Evolutionary conservation across 2,797 vertebrate genomes (phyloP), one percentile per base, ranked within the genome.

Genomic region (Ibycter americanus): DNA sequence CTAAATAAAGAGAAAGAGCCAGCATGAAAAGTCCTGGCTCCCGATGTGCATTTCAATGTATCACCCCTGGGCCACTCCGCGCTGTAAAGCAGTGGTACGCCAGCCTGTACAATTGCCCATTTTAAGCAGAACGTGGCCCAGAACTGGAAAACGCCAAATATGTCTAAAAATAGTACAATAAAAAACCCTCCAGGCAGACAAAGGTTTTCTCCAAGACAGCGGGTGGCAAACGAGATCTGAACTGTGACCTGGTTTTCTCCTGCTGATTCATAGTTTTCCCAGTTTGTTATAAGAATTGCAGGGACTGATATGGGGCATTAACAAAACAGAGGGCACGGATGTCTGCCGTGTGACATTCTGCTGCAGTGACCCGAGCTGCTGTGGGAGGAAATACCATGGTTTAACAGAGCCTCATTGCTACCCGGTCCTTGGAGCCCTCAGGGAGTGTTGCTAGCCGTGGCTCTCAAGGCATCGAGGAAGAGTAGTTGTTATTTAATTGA

Each of bases 281-380:
- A n/a, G 46, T 0, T 67, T 2, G 2, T 3, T 27, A 0, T 12
- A 15, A n/a, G 46, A 55, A 20, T 11, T 25, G 18, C 36, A 10
- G 67, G 52, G 62, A 47, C 65, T 1, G 0, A 9, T 25, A 49
- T 0, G 10, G 56, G 52, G 44, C 44, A 15, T 3, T 20, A 21
- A 10, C 8, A 23, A 6, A 6, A 10, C 2, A 38, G 61, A 32
- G 62, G 40, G 74, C 27, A 61, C 15, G 2, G 66, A 10, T 0
- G 5, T 47, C 52, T 38, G 65, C 38, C 38, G 25, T 18, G 20
- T 5, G 12, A 26, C n/a, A 1, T 27, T 32, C 4, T n/a, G 21
- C 71, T 84, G 88, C 79, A 34, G 44, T 11, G 38, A 14, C 52
- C 44, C 12, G 56, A 46, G 82, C 2, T 38, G 66, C 62, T 51